phyloP scores from a whole-genome alignment of 35 echinoderm and acorn worm species.

The Apostichopus japonicus region DNA sequence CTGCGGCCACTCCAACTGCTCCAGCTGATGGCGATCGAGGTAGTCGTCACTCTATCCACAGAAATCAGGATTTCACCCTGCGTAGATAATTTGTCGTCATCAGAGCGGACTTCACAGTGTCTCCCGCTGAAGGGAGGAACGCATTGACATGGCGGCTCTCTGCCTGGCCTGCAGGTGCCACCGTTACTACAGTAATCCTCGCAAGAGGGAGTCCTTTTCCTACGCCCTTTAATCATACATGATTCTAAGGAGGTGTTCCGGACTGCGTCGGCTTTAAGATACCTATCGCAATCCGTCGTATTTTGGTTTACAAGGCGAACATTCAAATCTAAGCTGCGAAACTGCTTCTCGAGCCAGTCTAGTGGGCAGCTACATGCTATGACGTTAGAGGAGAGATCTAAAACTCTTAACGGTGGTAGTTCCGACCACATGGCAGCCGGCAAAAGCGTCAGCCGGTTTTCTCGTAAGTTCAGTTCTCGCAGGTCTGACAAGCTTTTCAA shows the following conservation, averaged over 20 bases:
- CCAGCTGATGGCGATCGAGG: constrained; percentile 14
- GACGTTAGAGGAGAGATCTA: constrained; percentile 67
- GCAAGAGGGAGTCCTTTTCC: constrained; percentile 36
- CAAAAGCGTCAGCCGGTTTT: constrained; percentile 50
- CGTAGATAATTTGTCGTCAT: not conserved
- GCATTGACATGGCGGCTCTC: not conserved
- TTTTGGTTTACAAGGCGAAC: constrained; percentile 9
- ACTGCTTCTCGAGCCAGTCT: constrained; percentile 27
- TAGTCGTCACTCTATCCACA: not conserved
- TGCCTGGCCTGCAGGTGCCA: not conserved
- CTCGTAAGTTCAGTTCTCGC: constrained; percentile 61
- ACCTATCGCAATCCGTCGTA: not conserved
- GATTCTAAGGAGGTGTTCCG: not conserved
- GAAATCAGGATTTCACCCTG: not conserved
- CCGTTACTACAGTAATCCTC: not conserved
- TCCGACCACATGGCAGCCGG: not conserved
- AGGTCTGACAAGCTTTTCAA: constrained; percentile 43
- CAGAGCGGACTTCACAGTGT: constrained; percentile 1
- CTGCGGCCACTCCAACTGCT: not conserved
- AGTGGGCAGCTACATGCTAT: constrained; percentile 67
- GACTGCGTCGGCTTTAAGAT: not conserved
- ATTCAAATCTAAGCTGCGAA: not conserved
- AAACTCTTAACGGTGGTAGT: constrained; percentile 34
- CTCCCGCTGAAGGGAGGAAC: not conserved
- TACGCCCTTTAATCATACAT: constrained; percentile 18